Conservation (phyloP, 2,113 vertebrate species). For the Murina feae region DNA sequence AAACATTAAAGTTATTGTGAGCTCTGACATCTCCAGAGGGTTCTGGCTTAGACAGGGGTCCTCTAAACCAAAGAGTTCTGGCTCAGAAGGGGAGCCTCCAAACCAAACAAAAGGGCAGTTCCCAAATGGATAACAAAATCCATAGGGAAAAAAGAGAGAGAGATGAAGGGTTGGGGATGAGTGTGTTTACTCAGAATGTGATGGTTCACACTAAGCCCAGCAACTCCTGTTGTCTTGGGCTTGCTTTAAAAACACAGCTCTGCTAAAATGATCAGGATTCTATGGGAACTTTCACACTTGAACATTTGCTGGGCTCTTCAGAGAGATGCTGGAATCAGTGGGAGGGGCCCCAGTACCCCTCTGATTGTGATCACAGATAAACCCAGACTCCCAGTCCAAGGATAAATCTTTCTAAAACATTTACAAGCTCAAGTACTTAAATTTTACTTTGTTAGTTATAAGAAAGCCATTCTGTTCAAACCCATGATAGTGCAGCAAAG, state of each 20-base stretch:
- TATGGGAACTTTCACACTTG: constrained; percentile 67
- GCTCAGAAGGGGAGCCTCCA: constrained; percentile 43
- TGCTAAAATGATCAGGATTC: not conserved
- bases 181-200: constrained; percentile 45
- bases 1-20: not conserved
- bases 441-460: not conserved
- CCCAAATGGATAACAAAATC: not conserved
- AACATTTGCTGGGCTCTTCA: constrained; percentile 62
- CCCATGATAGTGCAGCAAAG: not conserved
- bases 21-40: not conserved
- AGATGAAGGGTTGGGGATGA: not conserved
- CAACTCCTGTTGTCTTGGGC: constrained; percentile 51
- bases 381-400: not conserved
- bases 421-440: not conserved
- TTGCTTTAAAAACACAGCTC: constrained; percentile 60
- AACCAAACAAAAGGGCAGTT: constrained; percentile 41
- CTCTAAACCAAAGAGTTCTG: constrained; percentile 53
- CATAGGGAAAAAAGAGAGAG: not conserved
- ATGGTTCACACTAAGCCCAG: constrained; percentile 36
- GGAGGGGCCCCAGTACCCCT: not conserved
- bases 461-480: not conserved
- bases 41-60: constrained; percentile 38
- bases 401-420: not conserved
- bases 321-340: constrained; percentile 54
- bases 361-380: not conserved